Percentiles rank a stretch among this genome's conserved stretches.
Evolutionary conservation across 1,140 invertebrate genomes (phyloP).

Genomic region (Bicyclus anynana): DNA sequence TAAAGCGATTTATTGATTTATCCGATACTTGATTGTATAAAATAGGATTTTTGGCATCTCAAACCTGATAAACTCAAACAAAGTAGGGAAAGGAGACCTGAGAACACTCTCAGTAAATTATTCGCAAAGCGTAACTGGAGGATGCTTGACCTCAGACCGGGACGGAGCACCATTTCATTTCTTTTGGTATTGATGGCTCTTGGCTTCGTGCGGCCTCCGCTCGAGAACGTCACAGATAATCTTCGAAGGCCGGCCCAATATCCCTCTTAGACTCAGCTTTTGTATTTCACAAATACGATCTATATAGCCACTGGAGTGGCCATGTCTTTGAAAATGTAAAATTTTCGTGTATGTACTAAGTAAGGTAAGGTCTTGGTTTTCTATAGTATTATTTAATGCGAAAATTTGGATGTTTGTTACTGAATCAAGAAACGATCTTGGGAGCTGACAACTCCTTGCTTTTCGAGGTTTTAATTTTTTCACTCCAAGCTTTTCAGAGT

Average conservation of each 20-base stretch:
- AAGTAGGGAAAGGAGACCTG: not conserved
- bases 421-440: too few species aligned
- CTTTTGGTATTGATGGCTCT: constrained; percentile 43
- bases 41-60: too few species aligned
- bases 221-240: constrained; percentile 20
- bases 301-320: not conserved
- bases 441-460: too few species aligned
- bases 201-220: constrained; percentile 29
- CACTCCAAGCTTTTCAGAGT: too few species aligned
- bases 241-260: constrained; percentile 27
- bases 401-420: too few species aligned
- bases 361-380: too few species aligned
- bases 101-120: constrained; percentile 17
- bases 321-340: not conserved
- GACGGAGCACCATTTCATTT: constrained; percentile 42
- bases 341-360: not conserved
- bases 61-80: not conserved
- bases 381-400: too few species aligned
- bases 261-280: constrained; percentile 7
- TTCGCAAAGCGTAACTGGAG: constrained; percentile 28
- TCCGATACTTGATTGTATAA: too few species aligned
- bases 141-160: constrained; percentile 38
- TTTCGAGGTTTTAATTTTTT: too few species aligned
- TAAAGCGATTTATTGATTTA: too few species aligned
- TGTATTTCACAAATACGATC: not conserved